Conservation (phyloP, 2,888 invertebrate genomes). For the Archips xylosteana region DNA sequence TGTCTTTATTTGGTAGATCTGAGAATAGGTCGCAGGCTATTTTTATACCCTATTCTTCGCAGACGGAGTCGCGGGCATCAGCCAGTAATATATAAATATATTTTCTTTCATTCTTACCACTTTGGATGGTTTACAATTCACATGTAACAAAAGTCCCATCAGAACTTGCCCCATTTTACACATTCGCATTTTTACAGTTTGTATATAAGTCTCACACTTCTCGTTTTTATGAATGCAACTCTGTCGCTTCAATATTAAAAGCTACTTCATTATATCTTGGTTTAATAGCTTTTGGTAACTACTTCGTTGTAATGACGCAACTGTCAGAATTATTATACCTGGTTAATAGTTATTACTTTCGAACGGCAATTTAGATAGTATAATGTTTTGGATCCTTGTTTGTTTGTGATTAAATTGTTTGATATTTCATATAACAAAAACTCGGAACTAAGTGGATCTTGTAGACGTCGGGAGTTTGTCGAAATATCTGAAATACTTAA, state of each 20-base stretch:
- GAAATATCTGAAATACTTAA: no score
- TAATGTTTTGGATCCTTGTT: constrained; percentile 4
- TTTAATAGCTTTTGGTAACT: neutral
- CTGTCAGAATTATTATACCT: constrained; percentile 8
- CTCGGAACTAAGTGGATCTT: no score
- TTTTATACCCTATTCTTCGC: no score
- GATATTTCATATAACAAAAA: neutral
- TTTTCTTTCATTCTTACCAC: no score
- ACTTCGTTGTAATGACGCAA: neutral
- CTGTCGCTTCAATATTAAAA: neutral
- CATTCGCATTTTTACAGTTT: neutral
- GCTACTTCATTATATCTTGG: neutral
- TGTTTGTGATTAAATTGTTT: neutral
- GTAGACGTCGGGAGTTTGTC: no score
- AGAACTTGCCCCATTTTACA: neutral
- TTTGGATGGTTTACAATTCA: no score
- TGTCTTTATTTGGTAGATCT: no score
- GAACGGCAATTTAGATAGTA: constrained; percentile 45
- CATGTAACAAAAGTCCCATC: no score
- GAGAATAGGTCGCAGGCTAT: no score
- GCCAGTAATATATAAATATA: no score
- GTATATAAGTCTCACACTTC: neutral
- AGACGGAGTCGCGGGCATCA: no score
- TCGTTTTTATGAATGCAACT: neutral
- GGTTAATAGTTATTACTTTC: constrained; percentile 40